Evolutionary conservation across 2,113 vertebrate genomes (phyloP).

Genomic region (Hippocampus comes): DNA sequence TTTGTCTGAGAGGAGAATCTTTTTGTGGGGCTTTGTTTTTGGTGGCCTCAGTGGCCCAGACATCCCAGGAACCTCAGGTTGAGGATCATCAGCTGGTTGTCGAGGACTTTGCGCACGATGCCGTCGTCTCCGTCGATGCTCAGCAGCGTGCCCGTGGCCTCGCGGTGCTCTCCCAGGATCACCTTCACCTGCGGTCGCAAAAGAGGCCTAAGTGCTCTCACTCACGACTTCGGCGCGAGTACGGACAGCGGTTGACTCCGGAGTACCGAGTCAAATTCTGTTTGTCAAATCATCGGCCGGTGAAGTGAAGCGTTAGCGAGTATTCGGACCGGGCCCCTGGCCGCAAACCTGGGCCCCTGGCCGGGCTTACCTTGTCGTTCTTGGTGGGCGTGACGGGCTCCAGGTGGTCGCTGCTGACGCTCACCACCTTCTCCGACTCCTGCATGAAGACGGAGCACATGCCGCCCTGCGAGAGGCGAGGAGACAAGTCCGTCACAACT

Average conservation of each 20-base stretch:
- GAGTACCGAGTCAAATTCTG: too few relatives aligned
- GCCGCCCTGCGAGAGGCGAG: conserved; percentile 71
- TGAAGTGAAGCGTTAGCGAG: too few relatives aligned
- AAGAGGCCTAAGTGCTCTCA: too few relatives aligned
- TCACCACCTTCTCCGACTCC: conserved; percentile 90
- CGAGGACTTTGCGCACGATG: conserved; percentile 89
- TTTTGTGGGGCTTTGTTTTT: background rate
- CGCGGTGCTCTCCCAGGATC: conserved; percentile 87
- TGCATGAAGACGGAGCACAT: conserved; percentile 91
- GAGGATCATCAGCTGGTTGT: conserved; percentile 89
- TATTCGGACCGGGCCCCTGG: too few relatives aligned
- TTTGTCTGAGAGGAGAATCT: background rate
- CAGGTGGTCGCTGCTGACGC: conserved; percentile 89
- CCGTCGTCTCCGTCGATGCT: conserved; percentile 91
- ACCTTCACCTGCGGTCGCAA: conserved; percentile 80
- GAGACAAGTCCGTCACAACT: conserved; percentile 34
- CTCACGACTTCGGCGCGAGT: too few relatives aligned
- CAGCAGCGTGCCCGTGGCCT: conserved; percentile 86
- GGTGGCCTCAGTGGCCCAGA: conserved; percentile 72
- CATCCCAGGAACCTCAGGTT: conserved; percentile 91
- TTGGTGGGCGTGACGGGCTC: conserved; percentile 91
- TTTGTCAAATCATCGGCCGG: too few relatives aligned
- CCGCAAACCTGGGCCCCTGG: too few relatives aligned
- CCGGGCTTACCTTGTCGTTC: conserved; percentile 83
- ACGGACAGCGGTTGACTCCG: too few relatives aligned